Base-by-base conservation (phyloP, 2,113 vertebrate genomes). In the Entosphenus tridentatus region DNA sequence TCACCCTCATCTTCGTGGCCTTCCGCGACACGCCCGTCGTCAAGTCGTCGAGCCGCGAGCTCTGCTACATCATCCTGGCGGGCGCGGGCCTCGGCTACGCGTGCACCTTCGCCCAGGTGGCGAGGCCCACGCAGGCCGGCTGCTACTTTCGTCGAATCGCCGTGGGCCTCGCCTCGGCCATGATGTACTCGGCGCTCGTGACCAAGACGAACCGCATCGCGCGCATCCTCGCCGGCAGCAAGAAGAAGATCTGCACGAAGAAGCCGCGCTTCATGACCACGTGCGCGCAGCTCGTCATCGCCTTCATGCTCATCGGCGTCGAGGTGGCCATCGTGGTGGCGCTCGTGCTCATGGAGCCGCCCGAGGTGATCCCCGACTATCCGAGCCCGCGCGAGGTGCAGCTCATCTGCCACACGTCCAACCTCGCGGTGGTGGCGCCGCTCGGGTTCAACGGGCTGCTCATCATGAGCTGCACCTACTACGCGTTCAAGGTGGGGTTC, bases 171-270 rank as follows among this genome's bases (percentile, higher is more conserved):
- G 96, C 93, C 3, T 88, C 89, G 0, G 83, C 93, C 78, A 98
- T 98, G 93, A 96, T 92, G 76, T 98, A 98, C 73, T 98, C 93
- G 0, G 93, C 93, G 9, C 77, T 98, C 14, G 89, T 97, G 70
- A 98, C 93, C 75, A 98, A 98, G 77, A 98, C 93, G 59, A 98
- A 98, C 73, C 88, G 93, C 72, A 98, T 98, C 2, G 93, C 93
- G 2, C 88, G 93, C 73, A 98, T 98, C 75, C 79, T 98, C 74
- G 93, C 93, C 0, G 93, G 93, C 73, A 98, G 93, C 80, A 98
- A 98, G 78, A 98, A 98, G 82, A 98, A 98, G 77, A 98, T 98
- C 79, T 98, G 93, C n/a, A 98, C 93, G 10, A 81, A 83, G 68
- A 98, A 97, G 72, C 93, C 93, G 0, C 83, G 88, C 14, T 98